phyloP scores from a whole-genome alignment of 2,888 invertebrate genomes.

The Melanotus villosus region DNA sequence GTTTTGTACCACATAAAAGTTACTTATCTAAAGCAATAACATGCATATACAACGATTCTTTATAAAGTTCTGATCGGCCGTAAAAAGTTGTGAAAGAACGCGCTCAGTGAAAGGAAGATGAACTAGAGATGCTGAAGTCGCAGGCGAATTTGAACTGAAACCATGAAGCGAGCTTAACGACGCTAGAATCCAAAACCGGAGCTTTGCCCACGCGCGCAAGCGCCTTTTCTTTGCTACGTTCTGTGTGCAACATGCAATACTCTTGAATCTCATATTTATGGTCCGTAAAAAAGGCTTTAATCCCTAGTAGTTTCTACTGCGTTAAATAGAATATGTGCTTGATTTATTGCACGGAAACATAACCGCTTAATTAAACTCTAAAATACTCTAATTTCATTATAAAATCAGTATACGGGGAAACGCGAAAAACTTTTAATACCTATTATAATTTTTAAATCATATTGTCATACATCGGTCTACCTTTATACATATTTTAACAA shows the following conservation, averaged over 20 bases:
- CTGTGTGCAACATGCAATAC: conserved; percentile 13
- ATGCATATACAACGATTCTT: background rate
- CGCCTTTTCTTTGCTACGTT: conserved; percentile 16
- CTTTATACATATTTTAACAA: too few relatives aligned
- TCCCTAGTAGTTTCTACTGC: too few relatives aligned
- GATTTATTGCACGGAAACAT: too few relatives aligned
- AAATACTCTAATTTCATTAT: too few relatives aligned
- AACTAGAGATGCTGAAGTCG: conserved; percentile 38
- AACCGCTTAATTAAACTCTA: too few relatives aligned
- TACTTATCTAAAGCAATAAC: background rate
- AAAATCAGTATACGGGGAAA: too few relatives aligned
- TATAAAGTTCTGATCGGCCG: conserved; percentile 1
- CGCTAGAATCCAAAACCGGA: conserved; percentile 45
- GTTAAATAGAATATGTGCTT: too few relatives aligned
- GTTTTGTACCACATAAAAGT: conserved; percentile 14
- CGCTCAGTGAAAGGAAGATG: background rate
- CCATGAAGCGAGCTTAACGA: conserved; percentile 42
- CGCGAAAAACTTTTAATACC: too few relatives aligned
- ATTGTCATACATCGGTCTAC: too few relatives aligned
- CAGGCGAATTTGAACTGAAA: conserved; percentile 43
- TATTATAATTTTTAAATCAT: too few relatives aligned
- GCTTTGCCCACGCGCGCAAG: conserved; percentile 43
- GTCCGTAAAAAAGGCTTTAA: too few relatives aligned
- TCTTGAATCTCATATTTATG: conserved; percentile 11
- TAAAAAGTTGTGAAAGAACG: conserved; percentile 16